Conservation (phyloP, 1,140 invertebrate species). For the Mactra quadrangularis region DNA sequence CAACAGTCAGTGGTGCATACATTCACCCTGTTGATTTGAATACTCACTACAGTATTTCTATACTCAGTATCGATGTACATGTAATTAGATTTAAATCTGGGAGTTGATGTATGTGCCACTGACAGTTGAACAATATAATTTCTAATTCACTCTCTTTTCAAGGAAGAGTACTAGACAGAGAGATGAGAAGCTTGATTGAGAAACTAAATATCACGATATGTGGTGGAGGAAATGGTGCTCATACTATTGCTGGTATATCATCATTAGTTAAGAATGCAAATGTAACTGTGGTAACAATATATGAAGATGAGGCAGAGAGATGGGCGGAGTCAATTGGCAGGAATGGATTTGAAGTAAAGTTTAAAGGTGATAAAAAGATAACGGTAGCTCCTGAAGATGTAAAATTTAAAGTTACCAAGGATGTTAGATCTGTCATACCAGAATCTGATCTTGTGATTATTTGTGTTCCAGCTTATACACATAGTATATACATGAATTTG, state of each 20-base stretch:
- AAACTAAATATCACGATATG: slow-evolving; percentile 58
- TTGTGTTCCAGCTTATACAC: slow-evolving; percentile 66
- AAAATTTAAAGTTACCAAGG: slow-evolving; percentile 63
- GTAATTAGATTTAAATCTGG: too few species aligned
- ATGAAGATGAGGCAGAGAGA: slow-evolving; percentile 71
- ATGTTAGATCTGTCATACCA: slow-evolving; percentile 49
- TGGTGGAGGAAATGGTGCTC: slow-evolving; percentile 74
- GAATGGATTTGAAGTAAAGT: slow-evolving; percentile 57
- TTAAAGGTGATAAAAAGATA: slow-evolving; percentile 36
- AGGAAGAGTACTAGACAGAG: too few species aligned
- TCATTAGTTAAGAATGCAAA: slow-evolving; percentile 61
- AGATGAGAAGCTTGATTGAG: slow-evolving; percentile 72
- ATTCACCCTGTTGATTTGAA: too few species aligned
- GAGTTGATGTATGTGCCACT: too few species aligned
- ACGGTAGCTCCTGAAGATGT: background rate
- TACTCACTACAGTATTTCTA: too few species aligned
- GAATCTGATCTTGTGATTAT: slow-evolving; percentile 65
- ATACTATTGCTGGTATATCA: slow-evolving; percentile 68
- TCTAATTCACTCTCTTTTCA: too few species aligned
- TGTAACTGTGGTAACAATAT: slow-evolving; percentile 66
- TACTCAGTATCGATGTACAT: too few species aligned
- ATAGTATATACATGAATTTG: slow-evolving; percentile 64
- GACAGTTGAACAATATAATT: too few species aligned
- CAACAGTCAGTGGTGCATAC: too few species aligned
- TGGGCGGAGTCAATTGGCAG: slow-evolving; percentile 48